phyloP scores from a whole-genome alignment of 2,888 invertebrate species.

The Caenorhabditis becei region DNA sequence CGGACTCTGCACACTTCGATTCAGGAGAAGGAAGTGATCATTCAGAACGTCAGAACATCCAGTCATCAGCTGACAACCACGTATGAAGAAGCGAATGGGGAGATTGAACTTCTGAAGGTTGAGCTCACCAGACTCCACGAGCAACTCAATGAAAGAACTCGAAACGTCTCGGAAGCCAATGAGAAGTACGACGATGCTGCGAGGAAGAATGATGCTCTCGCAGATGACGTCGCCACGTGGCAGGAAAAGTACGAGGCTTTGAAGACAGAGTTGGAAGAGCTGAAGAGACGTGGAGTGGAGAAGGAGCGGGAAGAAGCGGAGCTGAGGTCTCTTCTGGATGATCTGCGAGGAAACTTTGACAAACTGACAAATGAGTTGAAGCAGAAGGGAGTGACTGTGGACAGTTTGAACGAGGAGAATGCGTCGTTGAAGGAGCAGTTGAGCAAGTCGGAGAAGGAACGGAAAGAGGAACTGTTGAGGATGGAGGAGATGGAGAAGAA shows the following conservation, averaged over 20 bases:
- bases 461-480: slow-evolving; percentile 50
- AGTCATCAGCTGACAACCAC: slow-evolving; percentile 42
- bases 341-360: slow-evolving; percentile 64
- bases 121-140: slow-evolving; percentile 43
- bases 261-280: slow-evolving; percentile 39
- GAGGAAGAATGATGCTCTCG: slow-evolving; percentile 34
- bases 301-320: slow-evolving; percentile 53
- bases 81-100: slow-evolving; percentile 51
- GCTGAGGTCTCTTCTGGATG: slow-evolving; percentile 53
- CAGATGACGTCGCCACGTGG: slow-evolving; percentile 29
- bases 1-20: slow-evolving; percentile 32
- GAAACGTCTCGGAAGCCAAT: slow-evolving; percentile 32
- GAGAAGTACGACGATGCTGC: slow-evolving; percentile 44
- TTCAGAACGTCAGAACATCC: slow-evolving; percentile 50
- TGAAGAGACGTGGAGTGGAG: slow-evolving; percentile 16
- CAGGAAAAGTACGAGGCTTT: slow-evolving; percentile 35
- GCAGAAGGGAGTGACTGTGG: slow-evolving; percentile 61
- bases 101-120: slow-evolving; percentile 41
- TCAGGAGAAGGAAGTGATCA: slow-evolving; percentile 56
- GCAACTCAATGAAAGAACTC: slow-evolving; percentile 38
- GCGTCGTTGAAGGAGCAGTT: slow-evolving; percentile 49
- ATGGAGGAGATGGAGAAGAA: slow-evolving; percentile 54
- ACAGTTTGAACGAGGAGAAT: slow-evolving; percentile 60
- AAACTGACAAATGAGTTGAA: slow-evolving; percentile 63
- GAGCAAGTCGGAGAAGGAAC: slow-evolving; percentile 48